A percentile compares a stretch with the other conserved stretches of the same genome.
These are phyloP conservation scores for Steinernema feltiae DNA, from an alignment of 1,140 invertebrate species.

Conservation along the genomic window DNA sequence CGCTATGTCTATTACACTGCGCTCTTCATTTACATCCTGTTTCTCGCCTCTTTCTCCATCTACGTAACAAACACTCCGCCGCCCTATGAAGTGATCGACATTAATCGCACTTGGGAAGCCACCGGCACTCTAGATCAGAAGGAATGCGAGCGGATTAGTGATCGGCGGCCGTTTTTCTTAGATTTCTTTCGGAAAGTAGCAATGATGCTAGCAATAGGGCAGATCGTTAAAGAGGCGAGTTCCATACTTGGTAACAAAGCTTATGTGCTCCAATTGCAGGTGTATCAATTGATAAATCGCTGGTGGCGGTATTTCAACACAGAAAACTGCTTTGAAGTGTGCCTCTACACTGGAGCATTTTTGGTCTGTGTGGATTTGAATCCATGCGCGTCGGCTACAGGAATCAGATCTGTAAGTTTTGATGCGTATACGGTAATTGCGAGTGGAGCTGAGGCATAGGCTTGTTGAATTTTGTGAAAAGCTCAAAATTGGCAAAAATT, in stretches of 20 bases:
- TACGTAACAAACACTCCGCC: slow-evolving; percentile 59
- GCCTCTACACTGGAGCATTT: slow-evolving; percentile 60
- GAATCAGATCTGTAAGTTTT: slow-evolving; percentile 54
- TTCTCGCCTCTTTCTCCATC: slow-evolving; percentile 61
- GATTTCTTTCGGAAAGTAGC: not conserved
- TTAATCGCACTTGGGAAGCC: not conserved
- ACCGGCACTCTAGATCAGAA: not conserved
- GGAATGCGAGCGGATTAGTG: not conserved
- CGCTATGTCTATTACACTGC: slow-evolving; percentile 62
- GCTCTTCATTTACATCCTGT: slow-evolving; percentile 60
- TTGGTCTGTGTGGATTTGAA: slow-evolving; percentile 61
- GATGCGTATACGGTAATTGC: no score
- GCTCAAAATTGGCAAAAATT: no score
- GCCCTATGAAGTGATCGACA: slow-evolving; percentile 42
- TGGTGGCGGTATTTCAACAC: slow-evolving; percentile 59
- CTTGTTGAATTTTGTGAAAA: no score
- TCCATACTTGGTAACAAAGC: not conserved
- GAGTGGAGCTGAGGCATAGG: no score
- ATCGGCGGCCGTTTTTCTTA: not conserved
- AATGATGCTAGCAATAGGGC: slow-evolving; percentile 57
- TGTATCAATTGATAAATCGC: slow-evolving; percentile 60
- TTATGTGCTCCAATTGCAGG: slow-evolving; percentile 6
- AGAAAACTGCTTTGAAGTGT: slow-evolving; percentile 63
- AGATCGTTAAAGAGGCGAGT: slow-evolving; percentile 59
- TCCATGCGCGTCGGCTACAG: slow-evolving; percentile 58